Percentiles rank a stretch among this genome's conserved stretches.
Evolutionary conservation across 2,113 vertebrate species (phyloP).

Genomic region (Sakesphorus luctuosus): DNA sequence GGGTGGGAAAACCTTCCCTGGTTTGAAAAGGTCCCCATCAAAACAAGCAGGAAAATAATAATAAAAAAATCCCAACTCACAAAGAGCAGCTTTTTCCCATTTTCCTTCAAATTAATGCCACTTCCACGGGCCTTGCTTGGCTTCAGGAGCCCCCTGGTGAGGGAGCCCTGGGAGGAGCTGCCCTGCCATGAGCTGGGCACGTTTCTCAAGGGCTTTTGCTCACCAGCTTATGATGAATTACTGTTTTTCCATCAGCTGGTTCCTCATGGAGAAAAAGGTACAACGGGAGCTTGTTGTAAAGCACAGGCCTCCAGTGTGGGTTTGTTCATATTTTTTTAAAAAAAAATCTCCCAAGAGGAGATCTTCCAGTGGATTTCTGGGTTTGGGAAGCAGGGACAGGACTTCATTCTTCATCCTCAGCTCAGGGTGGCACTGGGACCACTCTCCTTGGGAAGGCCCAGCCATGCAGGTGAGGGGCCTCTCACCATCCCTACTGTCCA

Average conservation of each 20-base stretch:
- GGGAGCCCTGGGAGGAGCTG: background rate
- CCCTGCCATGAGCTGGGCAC: background rate
- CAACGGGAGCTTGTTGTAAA: background rate
- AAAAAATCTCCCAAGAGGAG: background rate
- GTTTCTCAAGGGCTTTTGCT: background rate
- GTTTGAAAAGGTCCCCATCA: background rate
- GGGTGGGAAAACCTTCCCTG: background rate
- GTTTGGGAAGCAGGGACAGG: background rate
- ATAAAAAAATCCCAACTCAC: background rate
- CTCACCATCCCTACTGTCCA: fast-evolving
- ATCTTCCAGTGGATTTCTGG: background rate
- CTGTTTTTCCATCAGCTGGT: background rate
- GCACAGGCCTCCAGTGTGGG: fast-evolving
- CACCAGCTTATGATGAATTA: background rate
- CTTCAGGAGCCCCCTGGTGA: background rate
- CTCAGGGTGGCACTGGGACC: background rate
- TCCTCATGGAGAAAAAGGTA: background rate
- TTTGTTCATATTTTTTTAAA: background rate
- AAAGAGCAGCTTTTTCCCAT: background rate
- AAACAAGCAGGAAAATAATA: background rate
- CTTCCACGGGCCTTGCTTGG: fast-evolving
- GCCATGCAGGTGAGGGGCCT: background rate
- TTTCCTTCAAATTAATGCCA: background rate
- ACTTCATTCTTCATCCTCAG: background rate
- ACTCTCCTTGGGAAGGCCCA: no score